phyloP scores from a whole-genome alignment of 2,113 vertebrate species.

The Ginglymostoma cirratum region DNA sequence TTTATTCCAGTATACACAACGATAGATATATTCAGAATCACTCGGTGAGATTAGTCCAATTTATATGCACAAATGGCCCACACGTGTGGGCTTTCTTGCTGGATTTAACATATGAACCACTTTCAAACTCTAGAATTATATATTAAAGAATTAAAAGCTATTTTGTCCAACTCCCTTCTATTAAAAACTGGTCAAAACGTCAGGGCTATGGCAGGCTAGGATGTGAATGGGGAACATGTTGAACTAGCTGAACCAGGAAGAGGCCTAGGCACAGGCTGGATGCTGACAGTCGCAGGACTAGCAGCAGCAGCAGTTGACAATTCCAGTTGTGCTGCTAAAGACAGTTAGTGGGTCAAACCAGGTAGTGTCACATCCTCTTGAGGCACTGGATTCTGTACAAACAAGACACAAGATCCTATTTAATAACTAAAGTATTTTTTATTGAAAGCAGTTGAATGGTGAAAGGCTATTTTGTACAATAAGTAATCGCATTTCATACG shows the following conservation, averaged over 20 bases:
- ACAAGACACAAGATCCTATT: background rate
- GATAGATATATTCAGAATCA: too few species aligned
- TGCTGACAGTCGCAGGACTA: too few species aligned
- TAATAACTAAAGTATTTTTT: background rate
- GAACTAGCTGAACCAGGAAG: background rate
- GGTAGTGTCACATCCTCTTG: background rate
- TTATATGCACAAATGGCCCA: too few species aligned
- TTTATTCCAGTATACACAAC: too few species aligned
- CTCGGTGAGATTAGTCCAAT: too few species aligned
- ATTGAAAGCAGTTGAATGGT: slow-evolving; percentile 19
- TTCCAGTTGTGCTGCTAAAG: too few species aligned
- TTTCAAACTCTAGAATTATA: background rate
- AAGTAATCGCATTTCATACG: background rate
- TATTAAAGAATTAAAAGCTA: background rate
- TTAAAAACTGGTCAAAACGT: background rate
- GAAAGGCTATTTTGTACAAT: background rate
- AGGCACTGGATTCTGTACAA: background rate
- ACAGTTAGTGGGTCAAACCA: background rate
- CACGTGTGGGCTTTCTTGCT: too few species aligned
- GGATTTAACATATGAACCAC: too few species aligned
- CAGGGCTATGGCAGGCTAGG: background rate
- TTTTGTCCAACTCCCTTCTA: background rate
- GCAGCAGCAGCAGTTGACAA: too few species aligned
- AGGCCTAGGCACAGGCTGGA: too few species aligned
- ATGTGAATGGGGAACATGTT: background rate